Conservation (phyloP, 2,797 vertebrate genomes). For the Pteronotus mesoamericanus region DNA sequence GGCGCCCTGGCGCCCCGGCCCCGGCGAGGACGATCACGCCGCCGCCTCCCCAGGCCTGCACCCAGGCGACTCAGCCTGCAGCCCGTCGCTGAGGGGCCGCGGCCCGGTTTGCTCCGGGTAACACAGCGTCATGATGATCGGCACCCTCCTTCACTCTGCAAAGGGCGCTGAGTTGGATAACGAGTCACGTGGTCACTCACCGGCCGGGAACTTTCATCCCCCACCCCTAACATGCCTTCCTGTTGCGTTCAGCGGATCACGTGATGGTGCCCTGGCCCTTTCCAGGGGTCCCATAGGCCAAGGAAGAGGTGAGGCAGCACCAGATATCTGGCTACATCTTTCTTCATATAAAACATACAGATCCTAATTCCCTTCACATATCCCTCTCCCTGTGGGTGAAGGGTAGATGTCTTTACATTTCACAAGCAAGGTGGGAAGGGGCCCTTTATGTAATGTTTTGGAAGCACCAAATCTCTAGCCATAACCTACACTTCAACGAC, state of each 20-base stretch:
- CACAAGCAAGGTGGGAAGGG: neutral
- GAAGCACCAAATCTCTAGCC: neutral
- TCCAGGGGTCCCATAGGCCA: neutral
- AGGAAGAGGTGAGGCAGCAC: neutral
- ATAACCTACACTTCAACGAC: neutral
- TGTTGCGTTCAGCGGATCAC: fast-evolving
- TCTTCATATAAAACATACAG: neutral
- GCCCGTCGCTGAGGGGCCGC: neutral
- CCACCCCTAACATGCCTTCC: neutral
- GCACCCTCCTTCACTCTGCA: neutral
- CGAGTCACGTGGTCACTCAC: neutral
- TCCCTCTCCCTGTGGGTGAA: neutral
- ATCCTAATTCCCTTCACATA: neutral
- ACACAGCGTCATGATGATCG: neutral
- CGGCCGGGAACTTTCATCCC: neutral
- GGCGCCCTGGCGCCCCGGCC: no score
- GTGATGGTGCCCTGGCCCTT: fast-evolving
- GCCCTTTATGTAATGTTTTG: neutral
- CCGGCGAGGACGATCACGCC: fast-evolving
- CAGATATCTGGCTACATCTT: neutral
- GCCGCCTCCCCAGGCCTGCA: neutral
- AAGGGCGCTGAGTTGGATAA: neutral
- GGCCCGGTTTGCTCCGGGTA: neutral
- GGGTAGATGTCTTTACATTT: neutral
- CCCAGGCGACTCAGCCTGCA: neutral